Percentiles rank a stretch among this genome's conserved stretches.
These are phyloP conservation scores for Deroplatys truncata DNA, from an alignment of 2,888 invertebrate species.

Conservation along the genomic window DNA sequence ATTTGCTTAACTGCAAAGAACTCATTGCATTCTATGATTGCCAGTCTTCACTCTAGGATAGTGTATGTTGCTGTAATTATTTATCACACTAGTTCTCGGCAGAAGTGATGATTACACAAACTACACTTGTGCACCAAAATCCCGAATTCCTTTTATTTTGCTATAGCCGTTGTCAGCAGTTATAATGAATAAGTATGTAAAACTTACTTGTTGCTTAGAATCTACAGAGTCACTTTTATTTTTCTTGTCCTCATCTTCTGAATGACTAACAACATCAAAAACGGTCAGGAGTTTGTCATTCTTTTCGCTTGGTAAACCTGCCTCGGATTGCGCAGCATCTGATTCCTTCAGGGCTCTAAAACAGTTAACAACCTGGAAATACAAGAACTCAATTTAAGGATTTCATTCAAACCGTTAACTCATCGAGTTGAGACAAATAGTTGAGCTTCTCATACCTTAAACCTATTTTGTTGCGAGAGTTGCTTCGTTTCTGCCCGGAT, in stretches of 20 bases:
- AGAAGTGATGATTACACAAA: no score
- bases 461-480: slow-evolving; percentile 50
- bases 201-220: neutral
- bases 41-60: no score
- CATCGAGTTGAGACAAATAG: neutral
- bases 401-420: neutral
- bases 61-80: no score
- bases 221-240: neutral
- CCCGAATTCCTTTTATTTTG: no score
- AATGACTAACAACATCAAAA: slow-evolving; percentile 7
- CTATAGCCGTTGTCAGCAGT: no score
- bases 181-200: no score
- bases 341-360: slow-evolving; percentile 45
- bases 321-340: slow-evolving; percentile 33
- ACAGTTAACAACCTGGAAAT: slow-evolving; percentile 53
- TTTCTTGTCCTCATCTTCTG: neutral
- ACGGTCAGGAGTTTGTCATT: slow-evolving; percentile 6
- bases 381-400: neutral
- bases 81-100: no score
- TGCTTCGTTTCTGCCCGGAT: slow-evolving; percentile 39
- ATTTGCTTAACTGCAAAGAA: no score
- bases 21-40: no score
- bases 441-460: slow-evolving; percentile 32
- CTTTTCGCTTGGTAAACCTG: slow-evolving; percentile 19
- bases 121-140: no score